Evolutionary conservation across 1,140 invertebrate species (phyloP).

Genomic region (Drosophila ercepeae): DNA sequence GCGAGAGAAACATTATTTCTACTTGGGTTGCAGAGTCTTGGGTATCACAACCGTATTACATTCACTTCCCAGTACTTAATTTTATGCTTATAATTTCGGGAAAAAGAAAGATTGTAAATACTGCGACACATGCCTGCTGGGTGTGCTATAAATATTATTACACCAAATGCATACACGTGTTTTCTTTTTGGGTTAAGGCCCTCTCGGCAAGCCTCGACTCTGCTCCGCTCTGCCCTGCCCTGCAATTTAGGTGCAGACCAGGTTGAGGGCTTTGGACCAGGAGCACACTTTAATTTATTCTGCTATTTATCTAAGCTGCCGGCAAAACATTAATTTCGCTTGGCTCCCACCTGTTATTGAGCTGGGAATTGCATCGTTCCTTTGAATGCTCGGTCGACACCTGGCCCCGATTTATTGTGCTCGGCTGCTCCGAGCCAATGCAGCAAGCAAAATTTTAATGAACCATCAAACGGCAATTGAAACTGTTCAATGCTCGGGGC

Average conservation of each 20-base stretch:
- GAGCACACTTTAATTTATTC: constrained; percentile 48
- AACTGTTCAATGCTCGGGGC: constrained; percentile 39
- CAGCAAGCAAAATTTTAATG: constrained; percentile 65
- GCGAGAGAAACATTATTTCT: no score
- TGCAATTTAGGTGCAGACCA: constrained; percentile 43
- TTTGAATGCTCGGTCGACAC: constrained; percentile 38
- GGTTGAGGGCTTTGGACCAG: constrained; percentile 10
- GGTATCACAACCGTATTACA: constrained; percentile 7
- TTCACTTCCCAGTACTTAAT: constrained; percentile 5
- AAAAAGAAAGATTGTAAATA: constrained; percentile 23
- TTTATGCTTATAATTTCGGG: constrained; percentile 21
- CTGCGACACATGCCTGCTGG: constrained; percentile 19
- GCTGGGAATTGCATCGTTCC: constrained; percentile 41
- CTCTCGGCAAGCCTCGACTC: constrained; percentile 14
- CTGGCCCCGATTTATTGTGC: constrained; percentile 59
- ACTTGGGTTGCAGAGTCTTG: neutral
- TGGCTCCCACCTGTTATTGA: constrained; percentile 7
- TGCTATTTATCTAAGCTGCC: constrained; percentile 58
- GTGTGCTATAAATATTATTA: constrained; percentile 33
- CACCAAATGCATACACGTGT: neutral
- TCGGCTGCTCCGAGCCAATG: constrained; percentile 41
- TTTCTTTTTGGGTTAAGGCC: constrained; percentile 34
- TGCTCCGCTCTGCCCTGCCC: neutral
- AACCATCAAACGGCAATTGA: constrained; percentile 73
- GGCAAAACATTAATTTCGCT: constrained; percentile 46